A percentile compares a stretch with the other conserved stretches of the same genome.
These are phyloP conservation scores for Catostomus latipinnis DNA, from an alignment of 2,797 vertebrate genomes.

Conservation along the genomic window DNA sequence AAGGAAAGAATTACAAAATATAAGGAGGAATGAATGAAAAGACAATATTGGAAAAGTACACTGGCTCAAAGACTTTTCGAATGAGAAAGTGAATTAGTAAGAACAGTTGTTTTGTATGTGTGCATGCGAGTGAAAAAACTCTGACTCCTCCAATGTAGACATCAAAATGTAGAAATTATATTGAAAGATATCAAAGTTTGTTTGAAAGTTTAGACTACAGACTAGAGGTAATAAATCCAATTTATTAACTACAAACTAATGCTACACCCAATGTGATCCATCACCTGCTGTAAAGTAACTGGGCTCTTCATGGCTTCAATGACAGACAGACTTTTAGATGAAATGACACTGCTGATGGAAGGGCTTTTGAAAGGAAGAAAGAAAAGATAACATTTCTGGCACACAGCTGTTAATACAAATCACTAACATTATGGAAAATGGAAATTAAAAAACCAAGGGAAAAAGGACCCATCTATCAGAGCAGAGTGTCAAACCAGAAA, in stretches of 20 bases:
- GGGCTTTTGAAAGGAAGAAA: slow-evolving; percentile 16
- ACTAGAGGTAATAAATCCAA: too few relatives aligned
- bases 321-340: slow-evolving; percentile 37
- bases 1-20: slow-evolving; percentile 5
- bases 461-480: slow-evolving; percentile 38
- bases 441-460: too few relatives aligned
- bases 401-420: too few relatives aligned
- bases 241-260: too few relatives aligned
- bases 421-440: too few relatives aligned
- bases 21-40: slow-evolving; percentile 1
- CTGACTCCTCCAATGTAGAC: too few relatives aligned
- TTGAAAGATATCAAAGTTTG: too few relatives aligned
- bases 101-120: background rate
- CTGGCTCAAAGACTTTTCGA: background rate
- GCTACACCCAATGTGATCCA: background rate
- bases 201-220: too few relatives aligned
- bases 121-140: background rate
- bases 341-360: slow-evolving; percentile 44
- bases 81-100: background rate
- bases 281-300: slow-evolving; percentile 22
- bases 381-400: too few relatives aligned
- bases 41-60: slow-evolving; percentile 5
- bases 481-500: background rate
- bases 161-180: too few relatives aligned
- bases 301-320: slow-evolving; percentile 10